phyloP scores from a whole-genome alignment of 2,888 invertebrate genomes.

The Chrysolina oricalcia region DNA sequence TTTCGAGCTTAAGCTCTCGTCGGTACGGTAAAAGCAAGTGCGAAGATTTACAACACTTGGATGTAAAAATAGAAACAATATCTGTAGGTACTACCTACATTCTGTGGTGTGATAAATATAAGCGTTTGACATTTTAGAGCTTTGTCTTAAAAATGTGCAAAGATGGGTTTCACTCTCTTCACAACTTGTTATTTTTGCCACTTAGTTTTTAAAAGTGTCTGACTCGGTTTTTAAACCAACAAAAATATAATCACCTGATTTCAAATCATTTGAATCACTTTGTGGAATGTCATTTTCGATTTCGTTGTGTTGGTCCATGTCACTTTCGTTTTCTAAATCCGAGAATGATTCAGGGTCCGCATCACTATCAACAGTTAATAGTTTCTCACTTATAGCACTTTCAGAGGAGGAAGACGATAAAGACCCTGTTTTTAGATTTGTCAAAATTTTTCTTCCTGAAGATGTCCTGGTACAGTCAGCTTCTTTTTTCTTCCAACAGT shows the following conservation, averaged over 20 bases:
- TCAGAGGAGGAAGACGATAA: background rate
- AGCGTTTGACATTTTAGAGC: constrained; percentile 27
- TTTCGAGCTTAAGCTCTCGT: too few species aligned
- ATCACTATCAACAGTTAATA: constrained; percentile 13
- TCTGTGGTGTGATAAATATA: constrained; percentile 15
- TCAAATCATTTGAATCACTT: constrained; percentile 3
- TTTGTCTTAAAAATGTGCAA: constrained; percentile 29
- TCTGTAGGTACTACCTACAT: constrained; percentile 6
- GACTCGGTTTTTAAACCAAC: constrained; percentile 25
- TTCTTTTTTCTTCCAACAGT: background rate
- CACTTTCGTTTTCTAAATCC: constrained; percentile 23
- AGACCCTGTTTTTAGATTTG: background rate
- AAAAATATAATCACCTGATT: too few species aligned
- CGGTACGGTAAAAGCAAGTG: too few species aligned
- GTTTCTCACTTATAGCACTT: background rate
- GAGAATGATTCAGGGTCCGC: constrained; percentile 16
- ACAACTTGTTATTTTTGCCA: constrained; percentile 13
- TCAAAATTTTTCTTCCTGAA: background rate
- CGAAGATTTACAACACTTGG: too few species aligned
- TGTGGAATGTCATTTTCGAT: constrained; percentile 18
- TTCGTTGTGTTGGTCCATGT: background rate
- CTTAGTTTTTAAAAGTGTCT: constrained; percentile 19
- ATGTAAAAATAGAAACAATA: too few species aligned
- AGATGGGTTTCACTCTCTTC: constrained; percentile 20
- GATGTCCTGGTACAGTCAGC: background rate